A percentile compares a stretch with the other conserved stretches of the same genome.
These are phyloP conservation scores for Diachasmimorpha longicaudata DNA, from an alignment of 1,140 invertebrate genomes.

Conservation along the genomic window DNA sequence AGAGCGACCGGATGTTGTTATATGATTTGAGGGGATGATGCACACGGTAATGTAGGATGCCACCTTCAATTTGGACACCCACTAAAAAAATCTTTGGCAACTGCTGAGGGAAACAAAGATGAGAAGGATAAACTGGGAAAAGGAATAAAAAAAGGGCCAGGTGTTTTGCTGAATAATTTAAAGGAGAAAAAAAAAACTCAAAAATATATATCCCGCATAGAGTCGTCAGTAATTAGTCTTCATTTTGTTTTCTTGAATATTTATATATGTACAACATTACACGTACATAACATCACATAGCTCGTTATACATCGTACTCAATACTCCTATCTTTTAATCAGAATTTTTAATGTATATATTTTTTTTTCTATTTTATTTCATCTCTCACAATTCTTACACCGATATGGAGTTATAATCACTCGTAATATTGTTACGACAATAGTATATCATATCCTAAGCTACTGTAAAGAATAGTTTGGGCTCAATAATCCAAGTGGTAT, in stretches of 20 bases:
- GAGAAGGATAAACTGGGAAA: not conserved
- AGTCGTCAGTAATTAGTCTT: slow-evolving; percentile 37
- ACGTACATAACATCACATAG: slow-evolving; percentile 63
- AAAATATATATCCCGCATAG: not conserved
- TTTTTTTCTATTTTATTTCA: not conserved
- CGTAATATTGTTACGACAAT: not conserved
- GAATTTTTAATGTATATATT: not conserved
- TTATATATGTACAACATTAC: slow-evolving; percentile 58
- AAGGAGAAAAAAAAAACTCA: not conserved
- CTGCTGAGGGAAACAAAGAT: not conserved
- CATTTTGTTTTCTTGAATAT: slow-evolving; percentile 40
- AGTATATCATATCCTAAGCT: not conserved
- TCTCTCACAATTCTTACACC: slow-evolving; percentile 2
- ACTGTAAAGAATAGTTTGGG: not conserved
- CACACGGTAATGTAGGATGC: not conserved
- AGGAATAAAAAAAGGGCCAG: not conserved
- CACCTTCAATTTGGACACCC: slow-evolving; percentile 15
- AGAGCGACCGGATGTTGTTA: slow-evolving; percentile 39
- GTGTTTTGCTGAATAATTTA: not conserved
- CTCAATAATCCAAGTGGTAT: slow-evolving; percentile 1
- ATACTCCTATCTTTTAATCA: slow-evolving; percentile 8
- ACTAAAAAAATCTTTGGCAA: slow-evolving; percentile 6
- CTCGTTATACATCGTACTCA: slow-evolving; percentile 50
- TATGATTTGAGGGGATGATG: slow-evolving; percentile 28
- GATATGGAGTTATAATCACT: not conserved